Percentiles rank a stretch among this genome's conserved stretches.
Evolutionary conservation across 2,113 vertebrate species (phyloP).

Genomic region (Indicator indicator): DNA sequence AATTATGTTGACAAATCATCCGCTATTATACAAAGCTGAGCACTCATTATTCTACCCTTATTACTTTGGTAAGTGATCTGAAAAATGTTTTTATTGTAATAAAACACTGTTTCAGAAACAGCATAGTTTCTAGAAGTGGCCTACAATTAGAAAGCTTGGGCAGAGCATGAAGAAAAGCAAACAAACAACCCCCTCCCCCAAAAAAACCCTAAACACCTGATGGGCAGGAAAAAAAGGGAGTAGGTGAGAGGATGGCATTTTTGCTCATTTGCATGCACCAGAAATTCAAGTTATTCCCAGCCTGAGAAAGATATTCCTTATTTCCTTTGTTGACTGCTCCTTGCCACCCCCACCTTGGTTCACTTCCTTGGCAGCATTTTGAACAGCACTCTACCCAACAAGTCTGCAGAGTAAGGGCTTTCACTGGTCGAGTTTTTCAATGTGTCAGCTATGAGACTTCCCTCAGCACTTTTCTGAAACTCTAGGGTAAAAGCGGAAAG

Average conservation of each 20-base stretch:
- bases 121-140: conserved; percentile 11
- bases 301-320: neutral
- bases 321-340: neutral
- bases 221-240: neutral
- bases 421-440: neutral
- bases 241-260: neutral
- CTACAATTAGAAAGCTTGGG: neutral
- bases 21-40: neutral
- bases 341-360: neutral
- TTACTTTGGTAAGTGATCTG: neutral
- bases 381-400: neutral
- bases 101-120: conserved; percentile 30
- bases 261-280: neutral
- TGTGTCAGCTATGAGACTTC: neutral
- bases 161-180: neutral
- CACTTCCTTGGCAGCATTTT: neutral
- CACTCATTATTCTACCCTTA: neutral
- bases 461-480: neutral
- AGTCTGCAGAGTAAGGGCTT: neutral
- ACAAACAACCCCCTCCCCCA: too few relatives aligned
- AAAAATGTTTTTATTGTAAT: conserved; percentile 17
- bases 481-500: neutral
- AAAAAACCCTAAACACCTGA: too few relatives aligned
- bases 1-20: conserved; percentile 46
- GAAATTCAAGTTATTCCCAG: neutral